These are phyloP conservation scores for Numenius arquata DNA, from an alignment of 2,113 vertebrate genomes.

Conservation along the genomic window DNA sequence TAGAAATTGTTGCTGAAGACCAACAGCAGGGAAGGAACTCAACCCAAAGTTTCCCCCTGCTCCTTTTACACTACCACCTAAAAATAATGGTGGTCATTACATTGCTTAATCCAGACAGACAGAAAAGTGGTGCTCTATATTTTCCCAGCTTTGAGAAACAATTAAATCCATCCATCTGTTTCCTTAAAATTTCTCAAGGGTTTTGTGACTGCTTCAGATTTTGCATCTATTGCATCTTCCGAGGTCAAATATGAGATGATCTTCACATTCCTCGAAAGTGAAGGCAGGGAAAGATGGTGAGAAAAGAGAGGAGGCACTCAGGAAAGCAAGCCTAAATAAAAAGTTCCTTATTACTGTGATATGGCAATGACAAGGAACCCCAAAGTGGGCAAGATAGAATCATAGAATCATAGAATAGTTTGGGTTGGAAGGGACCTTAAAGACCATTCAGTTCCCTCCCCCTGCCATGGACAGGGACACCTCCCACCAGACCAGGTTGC, in stretches of 20 bases:
- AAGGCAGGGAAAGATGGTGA: not conserved
- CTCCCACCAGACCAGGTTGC: not conserved
- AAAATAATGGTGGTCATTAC: not conserved
- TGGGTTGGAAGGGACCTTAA: not conserved
- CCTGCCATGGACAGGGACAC: not conserved
- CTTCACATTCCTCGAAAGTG: not conserved
- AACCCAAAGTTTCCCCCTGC: not conserved
- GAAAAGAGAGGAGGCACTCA: not conserved
- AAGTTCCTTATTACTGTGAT: not conserved
- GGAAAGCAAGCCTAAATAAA: not conserved
- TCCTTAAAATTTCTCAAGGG: not conserved
- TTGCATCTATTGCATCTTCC: not conserved
- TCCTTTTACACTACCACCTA: not conserved
- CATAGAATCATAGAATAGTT: not conserved
- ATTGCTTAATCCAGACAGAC: not conserved
- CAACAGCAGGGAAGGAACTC: not conserved
- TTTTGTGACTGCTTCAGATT: not conserved
- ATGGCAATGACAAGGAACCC: not conserved
- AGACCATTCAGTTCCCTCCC: not conserved
- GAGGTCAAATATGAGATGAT: fast-evolving
- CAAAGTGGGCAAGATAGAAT: not conserved
- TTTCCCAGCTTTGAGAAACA: not conserved
- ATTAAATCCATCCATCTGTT: not conserved
- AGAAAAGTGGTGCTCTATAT: not conserved
- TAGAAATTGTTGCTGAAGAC: not conserved